Conservation (phyloP, 2,113 vertebrate genomes). For the Sinocyclocheilus anophthalmus region DNA sequence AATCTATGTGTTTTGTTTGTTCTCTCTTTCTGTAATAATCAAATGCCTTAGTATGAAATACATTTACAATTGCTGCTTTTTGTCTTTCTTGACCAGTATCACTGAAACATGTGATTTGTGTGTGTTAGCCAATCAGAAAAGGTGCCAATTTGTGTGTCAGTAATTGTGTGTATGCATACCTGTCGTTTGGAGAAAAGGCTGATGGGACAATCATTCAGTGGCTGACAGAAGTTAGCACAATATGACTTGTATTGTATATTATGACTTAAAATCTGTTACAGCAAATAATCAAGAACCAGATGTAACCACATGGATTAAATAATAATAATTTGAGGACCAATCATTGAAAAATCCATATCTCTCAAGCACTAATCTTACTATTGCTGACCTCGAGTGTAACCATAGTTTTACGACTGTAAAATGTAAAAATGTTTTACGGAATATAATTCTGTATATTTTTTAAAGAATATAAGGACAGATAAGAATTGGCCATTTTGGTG, state of each 20-base stretch:
- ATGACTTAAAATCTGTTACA: too few relatives aligned
- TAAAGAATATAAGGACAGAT: not conserved
- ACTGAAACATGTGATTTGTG: not conserved
- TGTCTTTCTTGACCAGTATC: not conserved
- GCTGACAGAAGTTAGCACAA: too few relatives aligned
- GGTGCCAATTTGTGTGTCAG: not conserved
- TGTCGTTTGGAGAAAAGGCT: too few relatives aligned
- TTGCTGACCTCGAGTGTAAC: not conserved
- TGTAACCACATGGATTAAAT: not conserved
- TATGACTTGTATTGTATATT: too few relatives aligned
- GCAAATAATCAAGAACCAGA: not conserved
- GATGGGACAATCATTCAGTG: too few relatives aligned
- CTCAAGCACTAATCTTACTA: not conserved
- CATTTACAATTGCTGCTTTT: not conserved
- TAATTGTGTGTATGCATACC: not conserved
- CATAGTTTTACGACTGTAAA: not conserved
- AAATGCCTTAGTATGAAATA: not conserved
- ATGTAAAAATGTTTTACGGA: too few relatives aligned
- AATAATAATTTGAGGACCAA: not conserved
- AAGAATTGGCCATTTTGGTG: not conserved
- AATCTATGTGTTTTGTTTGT: constrained; percentile 15
- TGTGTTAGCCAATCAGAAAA: not conserved
- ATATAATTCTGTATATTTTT: not conserved
- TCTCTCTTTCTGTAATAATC: constrained; percentile 18
- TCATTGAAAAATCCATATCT: not conserved